A percentile compares a stretch with the other conserved stretches of the same genome.
These are phyloP conservation scores for Stegodyphus dumicola DNA, from an alignment of 1,140 invertebrate genomes.

Conservation along the genomic window DNA sequence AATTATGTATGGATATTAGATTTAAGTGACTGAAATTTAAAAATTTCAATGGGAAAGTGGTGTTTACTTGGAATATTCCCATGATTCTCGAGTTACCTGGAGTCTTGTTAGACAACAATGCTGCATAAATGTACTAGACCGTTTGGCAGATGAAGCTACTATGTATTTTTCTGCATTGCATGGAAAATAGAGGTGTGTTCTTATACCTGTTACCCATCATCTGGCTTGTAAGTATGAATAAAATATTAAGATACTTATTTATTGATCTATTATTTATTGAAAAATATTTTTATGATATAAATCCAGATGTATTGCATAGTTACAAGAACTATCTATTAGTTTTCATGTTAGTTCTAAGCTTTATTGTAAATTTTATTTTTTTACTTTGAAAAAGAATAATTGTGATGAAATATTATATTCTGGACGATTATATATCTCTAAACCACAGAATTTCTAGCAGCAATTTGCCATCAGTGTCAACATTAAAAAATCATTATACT, in stretches of 20 bases:
- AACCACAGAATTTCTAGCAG: too few relatives aligned
- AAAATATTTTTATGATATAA: background rate
- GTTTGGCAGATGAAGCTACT: conserved; percentile 43
- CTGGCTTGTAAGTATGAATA: conserved; percentile 55
- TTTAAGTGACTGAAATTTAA: too few relatives aligned
- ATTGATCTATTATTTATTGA: background rate
- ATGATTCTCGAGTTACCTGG: conserved; percentile 69
- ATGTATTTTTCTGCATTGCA: conserved; percentile 49
- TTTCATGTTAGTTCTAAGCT: background rate
- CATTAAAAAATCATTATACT: too few relatives aligned
- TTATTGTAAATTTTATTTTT: background rate
- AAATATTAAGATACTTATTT: background rate
- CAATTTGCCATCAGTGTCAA: too few relatives aligned
- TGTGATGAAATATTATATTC: background rate
- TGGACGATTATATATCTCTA: background rate
- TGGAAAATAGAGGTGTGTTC: conserved; percentile 49
- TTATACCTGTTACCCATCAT: conserved; percentile 52
- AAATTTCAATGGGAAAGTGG: conserved; percentile 46
- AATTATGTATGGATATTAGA: too few relatives aligned
- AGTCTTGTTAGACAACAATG: conserved; percentile 59
- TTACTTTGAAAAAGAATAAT: background rate
- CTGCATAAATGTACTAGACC: conserved; percentile 21
- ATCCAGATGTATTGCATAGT: too few relatives aligned
- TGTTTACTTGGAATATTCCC: conserved; percentile 67
- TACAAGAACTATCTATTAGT: background rate